Conservation (phyloP, 2,113 vertebrate genomes). For the Odocoileus hemionus region DNA sequence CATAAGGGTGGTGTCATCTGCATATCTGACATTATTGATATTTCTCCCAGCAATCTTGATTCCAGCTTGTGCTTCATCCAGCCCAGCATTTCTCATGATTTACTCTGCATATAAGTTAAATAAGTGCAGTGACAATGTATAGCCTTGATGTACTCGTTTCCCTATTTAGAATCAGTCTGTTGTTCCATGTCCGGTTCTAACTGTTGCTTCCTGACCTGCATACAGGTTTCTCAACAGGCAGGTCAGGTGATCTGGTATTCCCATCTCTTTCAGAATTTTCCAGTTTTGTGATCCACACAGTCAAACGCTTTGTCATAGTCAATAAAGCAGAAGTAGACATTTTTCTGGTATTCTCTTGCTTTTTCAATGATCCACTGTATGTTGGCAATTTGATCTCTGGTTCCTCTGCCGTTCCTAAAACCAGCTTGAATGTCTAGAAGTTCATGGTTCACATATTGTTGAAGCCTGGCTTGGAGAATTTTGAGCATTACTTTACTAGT, state of each 20-base stretch:
- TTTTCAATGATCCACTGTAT: not conserved
- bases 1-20: not conserved
- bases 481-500: not conserved
- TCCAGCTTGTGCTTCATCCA: not conserved
- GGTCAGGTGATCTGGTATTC: not conserved
- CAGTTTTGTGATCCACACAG: not conserved
- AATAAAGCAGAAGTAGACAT: no score
- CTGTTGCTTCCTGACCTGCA: not conserved
- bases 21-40: not conserved
- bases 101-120: not conserved
- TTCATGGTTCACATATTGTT: rapidly evolving
- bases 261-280: not conserved
- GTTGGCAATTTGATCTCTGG: not conserved
- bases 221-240: not conserved
- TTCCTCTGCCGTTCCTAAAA: not conserved
- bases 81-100: not conserved
- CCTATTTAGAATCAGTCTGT: not conserved
- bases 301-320: not conserved
- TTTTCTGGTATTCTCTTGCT: not conserved
- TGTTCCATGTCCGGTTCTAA: not conserved
- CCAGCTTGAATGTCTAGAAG: not conserved
- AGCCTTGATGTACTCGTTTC: rapidly evolving
- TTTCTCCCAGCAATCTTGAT: not conserved
- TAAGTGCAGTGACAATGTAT: not conserved
- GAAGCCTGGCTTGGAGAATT: not conserved